Conservation (phyloP, 2,888 invertebrate species). For the Automeris io region DNA sequence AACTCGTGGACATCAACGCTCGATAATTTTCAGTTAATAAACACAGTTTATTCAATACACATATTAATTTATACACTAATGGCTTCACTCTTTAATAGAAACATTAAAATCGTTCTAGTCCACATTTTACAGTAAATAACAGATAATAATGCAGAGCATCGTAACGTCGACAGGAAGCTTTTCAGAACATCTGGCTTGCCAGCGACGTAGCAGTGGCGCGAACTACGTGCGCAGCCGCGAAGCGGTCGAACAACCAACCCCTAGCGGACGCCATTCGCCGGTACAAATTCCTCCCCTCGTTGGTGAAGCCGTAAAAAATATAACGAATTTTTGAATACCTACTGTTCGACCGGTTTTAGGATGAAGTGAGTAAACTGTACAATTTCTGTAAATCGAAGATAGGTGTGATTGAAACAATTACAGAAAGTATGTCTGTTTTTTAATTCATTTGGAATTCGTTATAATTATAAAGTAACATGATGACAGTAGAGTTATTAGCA, state of each 20-base stretch:
- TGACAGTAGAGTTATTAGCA: no score
- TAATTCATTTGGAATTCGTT: no score
- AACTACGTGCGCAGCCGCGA: constrained; percentile 76
- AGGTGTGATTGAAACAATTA: no score
- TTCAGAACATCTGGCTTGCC: constrained; percentile 76
- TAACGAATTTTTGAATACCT: constrained; percentile 71
- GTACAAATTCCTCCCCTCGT: constrained; percentile 63
- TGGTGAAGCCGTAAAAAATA: constrained; percentile 70
- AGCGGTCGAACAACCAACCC: constrained; percentile 64
- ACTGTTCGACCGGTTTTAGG: constrained; percentile 63
- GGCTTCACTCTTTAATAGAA: constrained; percentile 57
- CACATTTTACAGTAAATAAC: constrained; percentile 62
- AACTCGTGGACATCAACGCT: constrained; percentile 77
- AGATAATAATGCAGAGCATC: constrained; percentile 58
- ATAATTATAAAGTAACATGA: no score
- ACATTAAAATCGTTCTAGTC: constrained; percentile 53
- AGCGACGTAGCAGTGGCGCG: constrained; percentile 76
- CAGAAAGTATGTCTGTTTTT: no score
- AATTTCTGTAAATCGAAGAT: no score
- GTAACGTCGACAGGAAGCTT: constrained; percentile 72
- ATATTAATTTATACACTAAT: constrained; percentile 58
- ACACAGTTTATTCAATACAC: constrained; percentile 57
- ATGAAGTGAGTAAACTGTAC: constrained; percentile 22
- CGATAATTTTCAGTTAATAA: constrained; percentile 58
- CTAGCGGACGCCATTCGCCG: constrained; percentile 61